Evolutionary conservation across 2,888 invertebrate species (phyloP), one percentile per base, ranked within the genome.

Genomic region (Dorcus hopei): DNA sequence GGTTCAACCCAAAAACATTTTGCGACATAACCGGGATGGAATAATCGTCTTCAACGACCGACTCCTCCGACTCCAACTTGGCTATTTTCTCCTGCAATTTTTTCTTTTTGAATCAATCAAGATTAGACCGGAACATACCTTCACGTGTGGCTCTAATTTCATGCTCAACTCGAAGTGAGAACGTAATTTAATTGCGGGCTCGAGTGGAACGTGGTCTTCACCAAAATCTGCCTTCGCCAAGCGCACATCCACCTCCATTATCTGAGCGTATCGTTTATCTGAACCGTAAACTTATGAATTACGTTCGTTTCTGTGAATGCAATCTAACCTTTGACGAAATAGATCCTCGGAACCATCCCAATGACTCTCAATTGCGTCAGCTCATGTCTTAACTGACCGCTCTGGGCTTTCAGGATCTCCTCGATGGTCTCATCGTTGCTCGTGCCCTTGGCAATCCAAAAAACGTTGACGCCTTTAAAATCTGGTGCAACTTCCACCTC

Each of bases 311-410:
- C 7, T 7, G 6, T 14, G 11, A 23, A 40, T 6, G 19, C 3
- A 19, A 9, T 16, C 48, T 54, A 67, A 84, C 86, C 87, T 82
- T 86, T 87, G 1, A 90, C 83, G 81, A 93, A 93, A 41, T 80
- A 73, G 57, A 93, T 85, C 59, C 82, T 83, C 5, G 93, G 93
- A 40, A 93, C 86, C 63, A 85, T 81, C 8, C 93, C 92, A 82
- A 93, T 88, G 0, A 92, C 78, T 61, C 85, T 80, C 1, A 92
- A 77, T 57, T 87, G 87, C 2, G 89, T 87, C 3, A 93, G 79
- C 70, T 91, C 88, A 73, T 91, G 89, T 19, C 90, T 80, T 40
- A 93, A 70, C 6, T 79, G 72, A 0, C 85, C 85, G 0, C 87
- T 85, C 62, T 81, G 80, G 49, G 78, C 80, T 43, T 80, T 78